These are phyloP conservation scores for Ormyrus labotus DNA, from an alignment of 2,888 invertebrate genomes.

Conservation along the genomic window DNA sequence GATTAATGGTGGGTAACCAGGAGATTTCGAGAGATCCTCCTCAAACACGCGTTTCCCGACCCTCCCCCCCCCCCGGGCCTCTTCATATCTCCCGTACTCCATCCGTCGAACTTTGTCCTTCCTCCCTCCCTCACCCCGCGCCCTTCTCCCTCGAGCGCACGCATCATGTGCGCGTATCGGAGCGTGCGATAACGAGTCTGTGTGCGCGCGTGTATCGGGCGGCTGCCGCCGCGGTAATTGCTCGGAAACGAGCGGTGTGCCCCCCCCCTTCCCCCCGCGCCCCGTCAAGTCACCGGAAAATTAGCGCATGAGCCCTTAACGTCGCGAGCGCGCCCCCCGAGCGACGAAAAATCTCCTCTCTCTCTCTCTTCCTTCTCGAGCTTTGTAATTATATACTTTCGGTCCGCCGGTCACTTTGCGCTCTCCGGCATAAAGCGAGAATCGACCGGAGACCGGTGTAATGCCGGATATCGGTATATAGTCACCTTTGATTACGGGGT, in stretches of 20 bases:
- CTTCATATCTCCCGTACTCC: background rate
- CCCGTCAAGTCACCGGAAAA: conserved; percentile 46
- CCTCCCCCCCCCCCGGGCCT: background rate
- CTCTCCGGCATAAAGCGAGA: background rate
- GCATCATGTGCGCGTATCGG: background rate
- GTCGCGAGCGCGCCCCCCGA: background rate
- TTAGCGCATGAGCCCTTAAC: conserved; percentile 26
- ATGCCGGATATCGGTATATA: no score
- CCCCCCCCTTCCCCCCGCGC: no score
- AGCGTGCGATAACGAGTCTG: background rate
- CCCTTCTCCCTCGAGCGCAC: background rate
- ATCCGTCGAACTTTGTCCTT: no score
- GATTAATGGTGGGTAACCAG: conserved; percentile 52
- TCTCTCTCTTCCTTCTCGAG: no score
- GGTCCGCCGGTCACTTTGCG: background rate
- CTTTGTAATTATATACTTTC: background rate
- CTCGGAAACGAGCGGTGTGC: conserved; percentile 11
- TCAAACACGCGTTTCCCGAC: conserved; percentile 42
- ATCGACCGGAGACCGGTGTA: no score
- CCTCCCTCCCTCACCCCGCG: background rate
- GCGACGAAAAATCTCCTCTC: no score
- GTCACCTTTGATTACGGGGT: no score
- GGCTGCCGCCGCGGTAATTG: conserved; percentile 19
- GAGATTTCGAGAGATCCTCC: conserved; percentile 50
- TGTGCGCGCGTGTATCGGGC: background rate